phyloP scores from a whole-genome alignment of 2,113 vertebrate genomes.

The Terrapene triunguis region DNA sequence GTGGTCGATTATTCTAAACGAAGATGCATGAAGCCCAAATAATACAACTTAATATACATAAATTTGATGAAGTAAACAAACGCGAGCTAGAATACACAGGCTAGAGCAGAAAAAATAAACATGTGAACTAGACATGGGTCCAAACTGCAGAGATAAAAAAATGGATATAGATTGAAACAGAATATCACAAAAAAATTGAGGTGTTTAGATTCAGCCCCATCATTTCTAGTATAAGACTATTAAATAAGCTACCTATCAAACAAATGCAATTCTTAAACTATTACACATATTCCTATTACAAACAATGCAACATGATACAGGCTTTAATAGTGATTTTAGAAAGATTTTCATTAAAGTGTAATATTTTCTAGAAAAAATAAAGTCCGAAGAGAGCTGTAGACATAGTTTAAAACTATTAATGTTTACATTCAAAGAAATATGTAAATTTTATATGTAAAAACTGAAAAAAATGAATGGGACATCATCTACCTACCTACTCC shows the following conservation, averaged over 20 bases:
- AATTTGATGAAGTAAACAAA: neutral
- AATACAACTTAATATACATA: neutral
- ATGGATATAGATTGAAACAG: no score
- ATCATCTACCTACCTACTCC: accelerated
- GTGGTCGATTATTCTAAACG: neutral
- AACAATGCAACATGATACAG: neutral
- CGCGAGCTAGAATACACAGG: neutral
- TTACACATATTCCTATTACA: neutral
- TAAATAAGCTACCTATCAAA: neutral
- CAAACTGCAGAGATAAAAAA: neutral
- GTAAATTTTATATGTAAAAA: neutral
- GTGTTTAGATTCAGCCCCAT: neutral
- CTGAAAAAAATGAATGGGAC: neutral
- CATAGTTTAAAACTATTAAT: neutral
- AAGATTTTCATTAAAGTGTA: no score
- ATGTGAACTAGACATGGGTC: neutral
- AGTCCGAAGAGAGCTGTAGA: no score
- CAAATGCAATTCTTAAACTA: neutral
- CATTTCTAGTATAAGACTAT: neutral
- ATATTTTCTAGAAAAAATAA: no score
- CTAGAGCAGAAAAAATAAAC: neutral
- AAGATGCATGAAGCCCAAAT: neutral
- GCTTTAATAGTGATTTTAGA: no score
- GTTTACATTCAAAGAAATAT: neutral
- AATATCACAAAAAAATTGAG: neutral